Conservation (phyloP, 2,888 invertebrate species). For the Clusia tigrina region DNA sequence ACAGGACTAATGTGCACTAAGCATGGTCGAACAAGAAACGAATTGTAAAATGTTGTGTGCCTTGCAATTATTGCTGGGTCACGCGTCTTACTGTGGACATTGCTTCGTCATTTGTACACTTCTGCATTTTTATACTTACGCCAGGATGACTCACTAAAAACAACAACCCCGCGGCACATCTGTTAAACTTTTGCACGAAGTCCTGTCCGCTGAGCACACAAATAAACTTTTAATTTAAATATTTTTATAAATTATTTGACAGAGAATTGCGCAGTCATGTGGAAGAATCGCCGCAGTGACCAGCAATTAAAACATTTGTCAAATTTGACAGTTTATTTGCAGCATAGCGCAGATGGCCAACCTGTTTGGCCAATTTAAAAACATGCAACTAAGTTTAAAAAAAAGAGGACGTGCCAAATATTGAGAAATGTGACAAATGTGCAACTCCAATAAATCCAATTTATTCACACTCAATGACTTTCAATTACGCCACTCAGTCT, state of each 20-base stretch:
- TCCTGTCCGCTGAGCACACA: not conserved
- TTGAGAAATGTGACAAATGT: conserved; percentile 39
- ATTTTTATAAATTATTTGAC: not conserved
- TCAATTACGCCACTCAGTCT: conserved; percentile 44
- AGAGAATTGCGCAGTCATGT: conserved; percentile 37
- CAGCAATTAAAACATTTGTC: conserved; percentile 45
- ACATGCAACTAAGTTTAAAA: not conserved
- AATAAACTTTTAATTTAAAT: not conserved
- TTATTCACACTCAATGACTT: conserved; percentile 51
- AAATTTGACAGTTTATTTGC: conserved; percentile 29
- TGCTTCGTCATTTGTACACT: too few species aligned
- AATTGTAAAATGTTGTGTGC: too few species aligned
- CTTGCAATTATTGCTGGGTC: too few species aligned
- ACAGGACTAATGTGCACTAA: too few species aligned
- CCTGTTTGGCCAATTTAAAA: conserved; percentile 41
- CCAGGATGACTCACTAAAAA: not conserved
- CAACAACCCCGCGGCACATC: conserved; percentile 30
- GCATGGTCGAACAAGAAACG: too few species aligned
- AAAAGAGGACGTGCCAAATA: not conserved
- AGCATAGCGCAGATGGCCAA: conserved; percentile 40
- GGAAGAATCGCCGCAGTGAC: conserved; percentile 43
- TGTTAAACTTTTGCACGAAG: conserved; percentile 45
- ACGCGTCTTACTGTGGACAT: too few species aligned
- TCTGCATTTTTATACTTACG: too few species aligned
- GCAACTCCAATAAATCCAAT: conserved; percentile 32